Evolutionary conservation across 1,140 invertebrate species (phyloP).

Genomic region (Helicoverpa zea): DNA sequence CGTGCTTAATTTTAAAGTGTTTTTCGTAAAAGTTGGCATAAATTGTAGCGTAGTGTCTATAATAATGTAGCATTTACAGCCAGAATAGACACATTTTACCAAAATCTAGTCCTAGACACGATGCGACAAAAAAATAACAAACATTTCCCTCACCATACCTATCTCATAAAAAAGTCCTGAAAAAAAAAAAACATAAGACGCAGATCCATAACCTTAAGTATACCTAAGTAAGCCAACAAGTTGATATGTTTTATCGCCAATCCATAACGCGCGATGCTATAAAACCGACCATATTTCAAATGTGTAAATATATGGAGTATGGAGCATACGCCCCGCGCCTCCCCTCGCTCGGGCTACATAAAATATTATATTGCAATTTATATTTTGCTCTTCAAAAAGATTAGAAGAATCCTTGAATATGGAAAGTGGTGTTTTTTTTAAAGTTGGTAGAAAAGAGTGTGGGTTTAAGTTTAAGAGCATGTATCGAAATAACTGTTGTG

Average conservation of each 20-base stretch:
- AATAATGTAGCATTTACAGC: too few relatives aligned
- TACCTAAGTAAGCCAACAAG: constrained; percentile 52
- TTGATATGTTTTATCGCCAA: constrained; percentile 78
- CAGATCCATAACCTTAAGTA: constrained; percentile 24
- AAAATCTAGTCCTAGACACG: too few relatives aligned
- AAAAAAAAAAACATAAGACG: neutral
- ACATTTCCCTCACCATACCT: neutral
- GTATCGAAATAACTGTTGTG: too few relatives aligned
- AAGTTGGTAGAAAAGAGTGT: too few relatives aligned
- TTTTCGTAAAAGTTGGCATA: too few relatives aligned
- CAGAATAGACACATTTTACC: too few relatives aligned
- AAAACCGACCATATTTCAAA: constrained; percentile 81
- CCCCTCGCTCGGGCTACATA: constrained; percentile 62
- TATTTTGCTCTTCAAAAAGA: constrained; percentile 69
- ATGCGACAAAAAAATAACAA: neutral
- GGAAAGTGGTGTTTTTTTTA: constrained; percentile 51
- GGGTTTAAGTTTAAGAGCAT: too few relatives aligned
- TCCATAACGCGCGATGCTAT: constrained; percentile 80
- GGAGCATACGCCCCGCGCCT: constrained; percentile 57
- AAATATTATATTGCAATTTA: constrained; percentile 79
- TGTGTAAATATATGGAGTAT: constrained; percentile 82
- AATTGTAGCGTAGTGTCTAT: too few relatives aligned
- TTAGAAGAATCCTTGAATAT: constrained; percentile 62
- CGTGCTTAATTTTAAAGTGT: too few relatives aligned
- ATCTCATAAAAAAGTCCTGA: neutral